Evolutionary conservation across 2,797 vertebrate genomes (phyloP), one percentile per base, ranked within the genome.

Genomic region (Sebastolobus altivelis): DNA sequence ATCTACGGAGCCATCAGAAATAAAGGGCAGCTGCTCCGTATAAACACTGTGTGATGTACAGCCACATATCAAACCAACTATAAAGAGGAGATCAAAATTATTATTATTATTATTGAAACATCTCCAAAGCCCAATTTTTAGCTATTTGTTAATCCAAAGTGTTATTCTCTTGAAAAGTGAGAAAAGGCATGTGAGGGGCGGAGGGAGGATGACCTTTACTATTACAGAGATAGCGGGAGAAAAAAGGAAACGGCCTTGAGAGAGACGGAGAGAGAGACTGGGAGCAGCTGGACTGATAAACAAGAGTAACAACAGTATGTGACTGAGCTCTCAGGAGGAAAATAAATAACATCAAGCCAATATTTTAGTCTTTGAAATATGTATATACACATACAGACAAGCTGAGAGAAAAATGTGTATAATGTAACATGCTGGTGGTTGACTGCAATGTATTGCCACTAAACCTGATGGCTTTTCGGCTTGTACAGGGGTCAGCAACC

Each of bases 231-330:
- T 6, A 37, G 67, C 9, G 22, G 54, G 49, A 12, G 67, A 16
- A 20, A 75, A 66, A 61, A 8, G 38, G 25, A 66, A 75, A 69
- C 13, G 73, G 79, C 75, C 78, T 83, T 85, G 81, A 69, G 65
- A 65, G 16, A 40, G 68, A 33, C 18, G 25, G 31, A 68, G 38
- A 74, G 69, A 63, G 43, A 72, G 46, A 6, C 20, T 25, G 40
- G 5, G 65, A 87, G 70, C 82, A 88, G 81, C 76, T 84, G 77
- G 59, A 13, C 65, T 56, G 80, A 87, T 61, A 81, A 80, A 82
- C 58, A 66, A 60, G 37, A 65, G 69, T 0, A 76, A 74, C 27
- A 80, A 52, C 22, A 56, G 40, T 11, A 1, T 9, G 14, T 8
- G 65, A 55, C 6, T 54, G 49, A 54, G 49, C 20, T 54, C 49